These are phyloP conservation scores for Perizoma affinitatum DNA, from an alignment of 2,888 invertebrate species.

Conservation along the genomic window DNA sequence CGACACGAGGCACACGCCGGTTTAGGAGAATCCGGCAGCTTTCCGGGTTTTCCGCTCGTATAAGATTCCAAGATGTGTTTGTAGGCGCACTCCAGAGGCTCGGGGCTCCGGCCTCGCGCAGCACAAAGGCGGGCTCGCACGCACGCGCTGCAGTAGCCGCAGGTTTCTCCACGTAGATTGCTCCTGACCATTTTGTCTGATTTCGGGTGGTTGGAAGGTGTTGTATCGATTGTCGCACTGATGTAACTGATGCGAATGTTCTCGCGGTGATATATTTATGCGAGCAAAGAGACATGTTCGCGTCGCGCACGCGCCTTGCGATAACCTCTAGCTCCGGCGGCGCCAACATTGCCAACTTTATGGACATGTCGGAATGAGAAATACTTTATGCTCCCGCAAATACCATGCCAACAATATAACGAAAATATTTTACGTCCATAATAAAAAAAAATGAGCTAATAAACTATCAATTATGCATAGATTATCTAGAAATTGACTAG, in stretches of 20 bases:
- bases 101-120: slow-evolving; percentile 73
- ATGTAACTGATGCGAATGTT: slow-evolving; percentile 59
- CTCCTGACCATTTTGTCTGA: slow-evolving; percentile 65
- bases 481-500: no score
- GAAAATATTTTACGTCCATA: slow-evolving; percentile 19
- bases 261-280: slow-evolving; percentile 67
- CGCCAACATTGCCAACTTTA: slow-evolving; percentile 60
- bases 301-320: slow-evolving; percentile 77
- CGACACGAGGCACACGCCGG: slow-evolving; percentile 72
- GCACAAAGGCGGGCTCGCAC: slow-evolving; percentile 70
- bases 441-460: background rate
- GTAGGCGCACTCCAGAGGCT: slow-evolving; percentile 76
- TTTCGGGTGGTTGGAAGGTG: slow-evolving; percentile 24
- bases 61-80: slow-evolving; percentile 80
- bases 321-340: slow-evolving; percentile 73
- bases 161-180: slow-evolving; percentile 65
- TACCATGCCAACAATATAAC: slow-evolving; percentile 10
- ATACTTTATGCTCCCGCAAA: slow-evolving; percentile 28
- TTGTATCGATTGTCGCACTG: slow-evolving; percentile 51
- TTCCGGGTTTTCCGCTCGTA: slow-evolving; percentile 52
- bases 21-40: slow-evolving; percentile 61
- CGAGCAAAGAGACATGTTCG: slow-evolving; percentile 46
- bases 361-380: slow-evolving; percentile 28
- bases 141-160: slow-evolving; percentile 79
- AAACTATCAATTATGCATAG: no score